Base-by-base conservation (phyloP, 2,888 invertebrate species). In the Tanytarsus gracilentus region DNA sequence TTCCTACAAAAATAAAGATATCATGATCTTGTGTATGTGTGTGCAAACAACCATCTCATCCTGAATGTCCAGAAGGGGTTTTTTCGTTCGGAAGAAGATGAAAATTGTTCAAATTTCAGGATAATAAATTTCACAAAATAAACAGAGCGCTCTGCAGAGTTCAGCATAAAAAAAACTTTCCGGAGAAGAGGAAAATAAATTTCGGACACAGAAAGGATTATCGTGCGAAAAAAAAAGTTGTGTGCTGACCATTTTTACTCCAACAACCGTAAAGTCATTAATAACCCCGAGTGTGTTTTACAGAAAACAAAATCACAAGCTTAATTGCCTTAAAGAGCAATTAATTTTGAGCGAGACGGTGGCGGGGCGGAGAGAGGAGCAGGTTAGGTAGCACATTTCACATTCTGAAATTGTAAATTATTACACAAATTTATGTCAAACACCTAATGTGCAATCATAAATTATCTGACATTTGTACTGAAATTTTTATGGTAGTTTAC, bases 111-210 rank as follows among this genome's bases (percentile, higher is more conserved):
- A 33, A 44, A 44, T 44, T 40, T 44, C 44, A 2, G 44, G 44
- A 44, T 44, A 44, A 44, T 44, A 44, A 44, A 44, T 44, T 44
- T 44, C 23, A 44, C 44, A 44, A 18, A 44, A 21, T 18, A 44
- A 40, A 44, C 44, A 44, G 44, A 44, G n/a, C n/a, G n/a, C n/a
- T n/a, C n/a, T n/a, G 33, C 33, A 14, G 36, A 44, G 18, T n/a
- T n/a, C 44, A 44, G 44, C 21, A 44, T 23, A 44, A 44, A 30
- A 36, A 36, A 36, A 14, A 16, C 16, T 36, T n/a, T 36, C 16
- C 36, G 14, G 36, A 16, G 2, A 4, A 36, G 36, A 36, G 16
- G n/a, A 36, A 36, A 36, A 36, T 14, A 36, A 36, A 11, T 14
- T 7, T 14, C n/a, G 36, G 36, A n/a, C 3, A 11, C 2, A 33